Base-by-base conservation (phyloP, 2,888 invertebrate genomes). In the Cataglyphis altisquamis region DNA sequence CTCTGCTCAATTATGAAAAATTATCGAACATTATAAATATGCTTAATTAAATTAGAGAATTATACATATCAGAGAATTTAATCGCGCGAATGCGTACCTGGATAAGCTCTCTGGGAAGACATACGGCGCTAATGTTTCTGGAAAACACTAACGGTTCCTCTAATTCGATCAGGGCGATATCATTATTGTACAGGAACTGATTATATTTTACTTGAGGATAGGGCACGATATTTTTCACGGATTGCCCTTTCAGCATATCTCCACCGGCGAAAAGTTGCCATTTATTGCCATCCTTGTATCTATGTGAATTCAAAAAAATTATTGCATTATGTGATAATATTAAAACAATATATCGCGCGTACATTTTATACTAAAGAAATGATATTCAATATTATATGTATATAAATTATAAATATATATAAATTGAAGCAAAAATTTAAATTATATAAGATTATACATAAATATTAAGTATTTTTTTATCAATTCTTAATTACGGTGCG, bases 181-280 rank as follows among this genome's bases (percentile, higher is more conserved):
- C 96, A 86, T 96, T 96, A 85, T 95, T 95, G 90, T 95, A 96
- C 83, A 96, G 94, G 86, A 96, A 96, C 90, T 96, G 96, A 84
- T 95, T 95, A 92, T 96, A 96, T 93, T 96, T 96, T 0, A 96
- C 96, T 94, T 96, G 96, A 55, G 96, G 96, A 92, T 96, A 96
- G 10, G 95, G 94, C 55, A 96, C 94, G 70, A 96, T 95, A 84
- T 94, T 94, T 86, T 94, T 94, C 63, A 96, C 94, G 15, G 85
- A 84, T 70, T 93, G 89, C 5, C 93, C 92, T 64, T 92, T 92
- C 60, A 93, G 72, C 64, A 94, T 87, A 84, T 93, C 93, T 60
- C 91, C 92, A 67, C 91, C 93, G 4, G 93, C 91, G 75, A 92
- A 93, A n/a, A 94, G 90, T 86, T 93, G 91, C 94, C 94, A 94